phyloP scores from a whole-genome alignment of 2,888 invertebrate genomes.

The Bombyx huttoni region DNA sequence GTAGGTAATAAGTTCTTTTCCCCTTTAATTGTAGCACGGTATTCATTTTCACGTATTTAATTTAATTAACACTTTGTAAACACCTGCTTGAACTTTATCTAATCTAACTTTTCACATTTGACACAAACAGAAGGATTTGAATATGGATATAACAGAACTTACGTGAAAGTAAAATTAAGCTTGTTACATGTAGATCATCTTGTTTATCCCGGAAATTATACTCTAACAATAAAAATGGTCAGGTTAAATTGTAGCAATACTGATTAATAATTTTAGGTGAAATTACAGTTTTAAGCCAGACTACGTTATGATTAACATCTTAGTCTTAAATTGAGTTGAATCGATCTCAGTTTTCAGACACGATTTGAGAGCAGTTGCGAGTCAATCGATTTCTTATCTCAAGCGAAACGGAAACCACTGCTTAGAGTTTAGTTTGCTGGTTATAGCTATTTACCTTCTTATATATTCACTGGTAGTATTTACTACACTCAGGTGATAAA shows the following conservation, averaged over 20 bases:
- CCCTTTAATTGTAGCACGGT: conserved; percentile 35
- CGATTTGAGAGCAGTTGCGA: conserved; percentile 12
- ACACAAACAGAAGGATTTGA: conserved; percentile 4
- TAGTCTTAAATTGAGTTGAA: neutral
- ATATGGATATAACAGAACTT: neutral
- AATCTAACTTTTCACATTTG: conserved; percentile 36
- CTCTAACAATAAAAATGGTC: no score
- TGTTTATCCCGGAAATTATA: no score
- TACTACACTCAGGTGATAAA: no score
- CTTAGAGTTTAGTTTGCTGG: no score
- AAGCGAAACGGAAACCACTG: conserved; percentile 25
- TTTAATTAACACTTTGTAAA: conserved; percentile 49
- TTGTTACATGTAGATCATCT: no score
- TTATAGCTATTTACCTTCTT: no score
- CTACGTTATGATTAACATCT: neutral
- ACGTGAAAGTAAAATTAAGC: neutral
- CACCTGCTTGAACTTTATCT: conserved; percentile 35
- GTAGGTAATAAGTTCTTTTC: conserved; percentile 24
- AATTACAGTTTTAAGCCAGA: neutral
- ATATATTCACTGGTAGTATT: no score
- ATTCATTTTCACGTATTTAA: conserved; percentile 36
- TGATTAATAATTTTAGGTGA: neutral
- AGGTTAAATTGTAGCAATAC: neutral
- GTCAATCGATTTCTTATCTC: conserved; percentile 33
- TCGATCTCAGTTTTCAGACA: neutral